Evolutionary conservation across 2,113 vertebrate species (phyloP).

Genomic region (Myrmophylax atrothorax): DNA sequence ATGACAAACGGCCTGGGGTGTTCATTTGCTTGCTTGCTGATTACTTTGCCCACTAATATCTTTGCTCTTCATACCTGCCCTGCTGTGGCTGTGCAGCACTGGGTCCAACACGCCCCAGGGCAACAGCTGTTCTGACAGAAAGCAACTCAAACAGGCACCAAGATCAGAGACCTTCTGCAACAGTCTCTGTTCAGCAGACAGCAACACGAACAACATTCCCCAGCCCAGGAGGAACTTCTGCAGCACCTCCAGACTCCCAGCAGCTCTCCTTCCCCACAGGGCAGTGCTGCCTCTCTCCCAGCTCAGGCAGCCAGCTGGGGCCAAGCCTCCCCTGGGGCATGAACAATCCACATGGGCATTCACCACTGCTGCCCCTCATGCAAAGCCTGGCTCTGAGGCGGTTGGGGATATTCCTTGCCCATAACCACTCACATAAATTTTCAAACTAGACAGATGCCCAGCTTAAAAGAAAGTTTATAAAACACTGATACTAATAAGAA

Average conservation of each 20-base stretch:
- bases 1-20: neutral
- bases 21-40: neutral
- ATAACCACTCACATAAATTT: neutral
- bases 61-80: neutral
- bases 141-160: neutral
- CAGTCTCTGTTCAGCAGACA: neutral
- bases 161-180: neutral
- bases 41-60: neutral
- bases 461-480: neutral
- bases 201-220: fast-evolving
- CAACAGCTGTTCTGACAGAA: neutral
- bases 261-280: neutral
- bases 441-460: neutral
- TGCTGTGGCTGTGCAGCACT: neutral
- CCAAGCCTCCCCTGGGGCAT: neutral
- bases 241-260: fast-evolving
- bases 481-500: neutral
- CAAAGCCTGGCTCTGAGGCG: neutral
- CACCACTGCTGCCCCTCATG: fast-evolving
- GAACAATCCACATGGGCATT: neutral
- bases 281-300: neutral
- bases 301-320: fast-evolving
- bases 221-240: neutral
- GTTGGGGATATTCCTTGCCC: neutral
- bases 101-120: neutral